Conservation (phyloP, 2,888 invertebrate genomes). For the Mycogona germanica region DNA sequence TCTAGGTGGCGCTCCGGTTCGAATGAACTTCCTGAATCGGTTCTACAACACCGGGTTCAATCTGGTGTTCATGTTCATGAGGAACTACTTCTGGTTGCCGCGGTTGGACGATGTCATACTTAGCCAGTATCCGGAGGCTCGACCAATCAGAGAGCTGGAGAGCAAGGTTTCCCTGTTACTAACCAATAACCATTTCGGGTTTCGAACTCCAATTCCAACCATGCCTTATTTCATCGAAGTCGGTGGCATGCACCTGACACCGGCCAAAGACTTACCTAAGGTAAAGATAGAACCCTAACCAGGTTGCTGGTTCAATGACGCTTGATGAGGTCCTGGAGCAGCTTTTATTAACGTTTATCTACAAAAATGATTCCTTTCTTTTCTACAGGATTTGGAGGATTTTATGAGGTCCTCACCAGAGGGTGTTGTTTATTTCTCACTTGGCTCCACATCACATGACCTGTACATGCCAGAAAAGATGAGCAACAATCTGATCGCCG, state of each 20-base stretch:
- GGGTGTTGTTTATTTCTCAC: too few species aligned
- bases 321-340: too few species aligned
- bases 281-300: too few species aligned
- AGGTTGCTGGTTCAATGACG: too few species aligned
- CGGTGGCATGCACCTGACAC: conserved; percentile 62
- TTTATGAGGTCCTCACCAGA: too few species aligned
- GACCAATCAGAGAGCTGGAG: conserved; percentile 49
- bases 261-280: conserved; percentile 52
- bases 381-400: too few species aligned
- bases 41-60: background rate
- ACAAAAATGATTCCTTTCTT: too few species aligned
- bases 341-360: too few species aligned
- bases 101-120: background rate
- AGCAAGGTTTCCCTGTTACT: conserved; percentile 65
- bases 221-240: conserved; percentile 72
- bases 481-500: too few species aligned
- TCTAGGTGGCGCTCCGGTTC: background rate
- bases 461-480: too few species aligned
- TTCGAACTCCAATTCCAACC: conserved; percentile 63
- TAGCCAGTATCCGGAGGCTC: background rate
- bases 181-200: conserved; percentile 64
- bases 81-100: background rate
- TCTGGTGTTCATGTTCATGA: background rate
- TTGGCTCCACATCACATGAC: too few species aligned
- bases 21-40: background rate